Percentiles rank a stretch among this genome's conserved stretches.
Evolutionary conservation across 2,113 vertebrate species (phyloP).

Genomic region (Pseudopipra pipra): DNA sequence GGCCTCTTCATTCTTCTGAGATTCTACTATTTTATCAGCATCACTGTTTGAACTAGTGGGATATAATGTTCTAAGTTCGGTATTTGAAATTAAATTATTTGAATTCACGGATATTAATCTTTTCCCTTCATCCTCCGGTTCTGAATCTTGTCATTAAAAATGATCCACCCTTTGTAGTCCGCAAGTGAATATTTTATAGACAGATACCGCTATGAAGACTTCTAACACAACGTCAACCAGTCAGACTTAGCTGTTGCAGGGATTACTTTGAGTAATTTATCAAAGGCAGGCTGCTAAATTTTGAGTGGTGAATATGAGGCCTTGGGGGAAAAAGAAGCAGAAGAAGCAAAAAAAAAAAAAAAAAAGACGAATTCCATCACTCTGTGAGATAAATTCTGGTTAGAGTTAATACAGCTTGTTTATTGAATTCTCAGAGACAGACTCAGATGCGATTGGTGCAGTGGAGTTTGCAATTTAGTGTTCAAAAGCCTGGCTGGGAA

Average conservation of each 20-base stretch:
- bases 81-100: constrained; percentile 73
- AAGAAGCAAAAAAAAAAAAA: background rate
- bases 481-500: background rate
- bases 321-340: constrained; percentile 18
- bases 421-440: constrained; percentile 42
- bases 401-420: constrained; percentile 56
- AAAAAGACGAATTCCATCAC: constrained; percentile 53
- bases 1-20: constrained; percentile 13
- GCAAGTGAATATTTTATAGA: constrained; percentile 75
- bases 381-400: constrained; percentile 48
- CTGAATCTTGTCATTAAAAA: constrained; percentile 73
- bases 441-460: constrained; percentile 18
- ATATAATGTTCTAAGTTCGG: constrained; percentile 57
- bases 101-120: constrained; percentile 71
- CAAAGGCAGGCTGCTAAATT: constrained; percentile 72
- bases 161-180: constrained; percentile 69
- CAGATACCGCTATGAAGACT: constrained; percentile 66
- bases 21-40: constrained; percentile 58
- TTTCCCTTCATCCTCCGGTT: constrained; percentile 64
- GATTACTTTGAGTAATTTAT: constrained; percentile 76
- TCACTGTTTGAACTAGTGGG: constrained; percentile 63
- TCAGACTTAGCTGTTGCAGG: constrained; percentile 69
- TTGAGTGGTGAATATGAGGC: constrained; percentile 68
- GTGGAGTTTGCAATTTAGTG: constrained; percentile 29
- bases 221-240: constrained; percentile 66